Evolutionary conservation across 1,140 invertebrate genomes (phyloP).

Genomic region (Campoletis sonorensis): DNA sequence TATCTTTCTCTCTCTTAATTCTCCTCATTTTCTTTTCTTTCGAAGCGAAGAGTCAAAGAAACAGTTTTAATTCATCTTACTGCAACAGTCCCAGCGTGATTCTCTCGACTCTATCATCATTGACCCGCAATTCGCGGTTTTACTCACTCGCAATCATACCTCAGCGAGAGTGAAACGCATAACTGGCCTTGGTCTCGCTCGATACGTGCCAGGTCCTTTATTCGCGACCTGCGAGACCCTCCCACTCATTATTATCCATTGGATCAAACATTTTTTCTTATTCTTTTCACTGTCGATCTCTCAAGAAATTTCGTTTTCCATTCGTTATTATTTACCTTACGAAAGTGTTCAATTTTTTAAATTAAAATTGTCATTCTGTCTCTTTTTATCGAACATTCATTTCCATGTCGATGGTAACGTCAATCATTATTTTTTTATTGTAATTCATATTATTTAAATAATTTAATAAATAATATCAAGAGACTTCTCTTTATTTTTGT

Average conservation of each 20-base stretch:
- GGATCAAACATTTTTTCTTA: neutral
- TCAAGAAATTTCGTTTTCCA: neutral
- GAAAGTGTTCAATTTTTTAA: too few relatives aligned
- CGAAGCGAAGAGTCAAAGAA: slow-evolving; percentile 1
- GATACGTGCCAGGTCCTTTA: slow-evolving; percentile 6
- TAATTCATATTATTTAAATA: too few relatives aligned
- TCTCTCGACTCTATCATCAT: slow-evolving; percentile 54
- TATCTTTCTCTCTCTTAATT: neutral
- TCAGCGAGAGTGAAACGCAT: neutral
- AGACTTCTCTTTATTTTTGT: too few relatives aligned
- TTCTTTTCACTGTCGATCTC: neutral
- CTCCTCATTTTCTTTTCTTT: neutral
- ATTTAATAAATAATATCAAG: too few relatives aligned
- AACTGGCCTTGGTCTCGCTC: neutral
- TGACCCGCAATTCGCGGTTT: slow-evolving; percentile 33
- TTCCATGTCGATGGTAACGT: too few relatives aligned
- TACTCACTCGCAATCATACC: slow-evolving; percentile 49
- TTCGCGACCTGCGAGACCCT: neutral
- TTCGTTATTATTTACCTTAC: neutral
- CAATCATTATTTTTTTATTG: too few relatives aligned
- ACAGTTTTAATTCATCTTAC: slow-evolving; percentile 10
- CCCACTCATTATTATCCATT: neutral
- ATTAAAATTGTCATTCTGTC: neutral
- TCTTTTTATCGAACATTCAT: neutral
- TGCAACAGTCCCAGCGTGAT: slow-evolving; percentile 27